Base-by-base conservation (phyloP, 2,797 vertebrate species). In the Anabas testudineus region DNA sequence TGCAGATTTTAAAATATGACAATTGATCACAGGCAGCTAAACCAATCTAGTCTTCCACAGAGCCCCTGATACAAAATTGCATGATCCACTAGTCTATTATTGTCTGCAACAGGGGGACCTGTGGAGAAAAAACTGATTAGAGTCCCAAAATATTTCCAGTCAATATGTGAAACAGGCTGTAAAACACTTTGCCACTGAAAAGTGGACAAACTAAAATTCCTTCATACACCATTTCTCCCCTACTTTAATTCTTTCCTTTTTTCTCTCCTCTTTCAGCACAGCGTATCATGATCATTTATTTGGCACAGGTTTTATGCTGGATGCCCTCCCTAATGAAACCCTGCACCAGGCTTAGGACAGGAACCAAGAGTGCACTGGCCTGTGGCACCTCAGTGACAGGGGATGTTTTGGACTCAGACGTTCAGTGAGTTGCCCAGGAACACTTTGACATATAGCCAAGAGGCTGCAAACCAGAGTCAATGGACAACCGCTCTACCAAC, bases 21-120 rank as follows among this genome's bases (percentile, higher is more conserved):
- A 49, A 18, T 5, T 30, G 42, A 74, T 78, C 32, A 48, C 13
- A 46, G n/a, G 26, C 32, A 26, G 37, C 45, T 61, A 46, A 59
- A 62, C 42, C 9, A 1, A 71, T 70, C 32, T 15, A 19, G 19
- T 26, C 45, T 22, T 26, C 19, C 54, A 48, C 46, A 39, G 26
- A 21, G 62, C 15, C 42, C 54, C 41, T 42, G 37, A 48, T 1
- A 47, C 22, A 60, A 30, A 34, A 39, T 28, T 26, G 19, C 13
- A 34, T 42, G 13, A 41, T 47, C 19, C 32, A 47, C 48, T 55
- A 49, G 37, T 70, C 19, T 46, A 2, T 68, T 55, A 54, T 53
- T 46, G 46, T 54, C 21, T 0, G 2, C 36, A 69, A 18, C 21
- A 51, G 5, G 19, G 12, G 36, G 36, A 43, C 24, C 47, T 22